Evolutionary conservation across 1,140 invertebrate species (phyloP).

Genomic region (Atta cephalotes): DNA sequence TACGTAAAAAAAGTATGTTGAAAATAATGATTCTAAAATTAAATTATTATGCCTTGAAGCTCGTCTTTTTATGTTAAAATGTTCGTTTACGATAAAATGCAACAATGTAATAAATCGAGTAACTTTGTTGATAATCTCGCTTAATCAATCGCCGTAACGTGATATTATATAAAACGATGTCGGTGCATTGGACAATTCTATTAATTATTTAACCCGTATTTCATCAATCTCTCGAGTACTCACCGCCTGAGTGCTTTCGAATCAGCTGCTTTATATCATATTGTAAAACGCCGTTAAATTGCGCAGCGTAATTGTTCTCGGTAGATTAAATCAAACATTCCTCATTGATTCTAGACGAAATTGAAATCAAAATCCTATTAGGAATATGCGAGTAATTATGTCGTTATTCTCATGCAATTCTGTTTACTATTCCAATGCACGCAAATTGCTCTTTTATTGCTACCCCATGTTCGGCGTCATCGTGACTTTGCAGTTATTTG

Average conservation of each 20-base stretch:
- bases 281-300: slow-evolving; percentile 63
- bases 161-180: slow-evolving; percentile 52
- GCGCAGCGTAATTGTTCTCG: slow-evolving; percentile 57
- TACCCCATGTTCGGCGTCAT: background rate
- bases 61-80: background rate
- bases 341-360: slow-evolving; percentile 64
- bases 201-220: slow-evolving; percentile 64
- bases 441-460: slow-evolving; percentile 34
- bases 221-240: slow-evolving; percentile 57
- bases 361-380: slow-evolving; percentile 62
- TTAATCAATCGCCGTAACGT: slow-evolving; percentile 49
- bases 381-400: slow-evolving; percentile 62
- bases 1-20: background rate
- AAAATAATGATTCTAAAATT: background rate
- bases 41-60: slow-evolving; percentile 7
- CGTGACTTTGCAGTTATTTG: background rate
- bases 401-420: slow-evolving; percentile 55
- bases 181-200: slow-evolving; percentile 57
- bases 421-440: slow-evolving; percentile 44
- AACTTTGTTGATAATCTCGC: slow-evolving; percentile 40
- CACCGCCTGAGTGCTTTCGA: slow-evolving; percentile 48
- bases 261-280: slow-evolving; percentile 62
- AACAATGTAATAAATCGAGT: slow-evolving; percentile 36
- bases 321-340: slow-evolving; percentile 62
- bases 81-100: slow-evolving; percentile 1